Conservation (phyloP, 2,797 vertebrate genomes). For the Malacoraja senta region DNA sequence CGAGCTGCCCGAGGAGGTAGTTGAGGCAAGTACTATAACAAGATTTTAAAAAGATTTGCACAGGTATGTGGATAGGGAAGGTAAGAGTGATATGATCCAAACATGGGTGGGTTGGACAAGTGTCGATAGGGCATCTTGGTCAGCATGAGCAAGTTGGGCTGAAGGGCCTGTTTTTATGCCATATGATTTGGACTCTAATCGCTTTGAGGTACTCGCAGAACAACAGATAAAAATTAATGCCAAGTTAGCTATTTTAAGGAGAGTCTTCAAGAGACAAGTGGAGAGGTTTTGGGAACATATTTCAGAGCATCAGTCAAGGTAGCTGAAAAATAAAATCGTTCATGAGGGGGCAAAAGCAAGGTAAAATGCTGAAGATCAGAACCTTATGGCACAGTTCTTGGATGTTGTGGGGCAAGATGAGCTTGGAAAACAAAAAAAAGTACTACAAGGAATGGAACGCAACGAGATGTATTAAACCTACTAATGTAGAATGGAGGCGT, state of each 20-base stretch:
- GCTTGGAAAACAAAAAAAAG: background rate
- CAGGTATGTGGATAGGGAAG: no score
- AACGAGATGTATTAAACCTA: background rate
- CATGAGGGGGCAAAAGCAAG: background rate
- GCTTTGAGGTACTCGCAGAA: no score
- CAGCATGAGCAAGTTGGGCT: no score
- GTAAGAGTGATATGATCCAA: no score
- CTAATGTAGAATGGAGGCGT: background rate
- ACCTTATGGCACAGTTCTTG: background rate
- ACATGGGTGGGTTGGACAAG: no score
- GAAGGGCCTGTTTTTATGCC: no score
- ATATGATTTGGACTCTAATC: no score
- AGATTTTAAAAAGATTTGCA: no score
- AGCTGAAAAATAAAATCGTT: background rate
- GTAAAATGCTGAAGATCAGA: background rate
- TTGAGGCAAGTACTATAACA: no score
- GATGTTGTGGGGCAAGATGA: background rate
- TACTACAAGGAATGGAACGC: background rate
- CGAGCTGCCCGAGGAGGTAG: no score
- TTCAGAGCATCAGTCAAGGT: background rate
- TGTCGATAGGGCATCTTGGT: no score
- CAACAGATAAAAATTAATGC: background rate
- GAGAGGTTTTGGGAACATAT: background rate
- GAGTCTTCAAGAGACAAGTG: background rate
- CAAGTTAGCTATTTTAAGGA: background rate